Evolutionary conservation across 2,888 invertebrate species (phyloP), one percentile per base, ranked within the genome.

Genomic region (Drosophila glabriapex): DNA sequence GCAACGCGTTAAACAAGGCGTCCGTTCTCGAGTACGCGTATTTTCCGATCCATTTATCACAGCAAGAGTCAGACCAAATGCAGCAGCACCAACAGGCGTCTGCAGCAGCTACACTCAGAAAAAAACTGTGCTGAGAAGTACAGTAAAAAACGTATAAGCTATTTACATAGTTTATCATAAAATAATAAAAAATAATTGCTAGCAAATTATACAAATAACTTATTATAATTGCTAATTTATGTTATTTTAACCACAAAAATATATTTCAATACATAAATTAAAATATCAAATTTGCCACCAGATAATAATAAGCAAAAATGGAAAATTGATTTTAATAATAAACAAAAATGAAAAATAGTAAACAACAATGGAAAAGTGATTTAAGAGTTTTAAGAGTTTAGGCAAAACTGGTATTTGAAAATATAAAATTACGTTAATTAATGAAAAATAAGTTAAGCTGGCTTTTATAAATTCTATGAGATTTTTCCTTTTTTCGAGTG

Each of bases 11-110:
- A 78, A 90, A 83, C 82, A 88, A 74, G 78, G 71, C 82, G 59
- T 78, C 73, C 75, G 61, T 54, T 74, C 66, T 89, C 78, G 79
- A 87, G 86, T 79, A 86, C 86, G 83, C 84, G 86, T 77, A 87
- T 87, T 87, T 87, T 87, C 87, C 87, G 89, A 87, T 82, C 80
- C 87, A 87, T 87, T 87, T 90, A 90, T 87, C 83, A 88, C 84
- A 77, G 86, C 65, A 80, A 73, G 53, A 50, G 39, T 56, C 31
- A 58, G 16, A 39, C n/a, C 39, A 39, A 39, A 29, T 41, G 43
- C 39, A 63, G 46, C 37, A n/a, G 29, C 35, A 63, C 39, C 56
- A 39, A 28, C 39, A 28, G 28, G 7, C 35, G n/a, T 46, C 46
- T 25, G 28, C 28, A 56, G n/a, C 28, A 39, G 14, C 9, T 39